Evolutionary conservation across 2,797 vertebrate species (phyloP).

Genomic region (Babyrousa celebensis): DNA sequence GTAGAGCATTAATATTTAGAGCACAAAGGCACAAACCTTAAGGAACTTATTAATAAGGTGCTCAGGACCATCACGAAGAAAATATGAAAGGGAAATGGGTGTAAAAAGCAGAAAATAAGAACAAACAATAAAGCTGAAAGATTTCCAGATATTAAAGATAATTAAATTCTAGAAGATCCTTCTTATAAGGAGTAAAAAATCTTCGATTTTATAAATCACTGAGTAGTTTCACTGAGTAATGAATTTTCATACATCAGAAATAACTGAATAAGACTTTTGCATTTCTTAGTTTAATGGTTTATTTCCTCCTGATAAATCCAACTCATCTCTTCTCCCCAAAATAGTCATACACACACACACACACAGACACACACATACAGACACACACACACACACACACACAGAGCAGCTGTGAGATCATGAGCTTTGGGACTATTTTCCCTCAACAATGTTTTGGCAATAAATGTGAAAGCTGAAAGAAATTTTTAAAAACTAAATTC

Average conservation of each 20-base stretch:
- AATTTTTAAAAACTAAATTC: constrained; percentile 54
- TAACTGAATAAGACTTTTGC: background rate
- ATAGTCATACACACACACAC: background rate
- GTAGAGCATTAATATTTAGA: background rate
- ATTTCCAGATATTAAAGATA: constrained; percentile 46
- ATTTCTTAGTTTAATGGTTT: constrained; percentile 38
- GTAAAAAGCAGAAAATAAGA: background rate
- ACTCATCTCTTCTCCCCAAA: background rate
- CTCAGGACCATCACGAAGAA: constrained; percentile 1
- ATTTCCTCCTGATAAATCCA: background rate
- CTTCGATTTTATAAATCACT: constrained; percentile 13
- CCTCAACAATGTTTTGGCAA: background rate
- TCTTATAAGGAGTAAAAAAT: background rate
- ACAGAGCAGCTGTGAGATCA: background rate
- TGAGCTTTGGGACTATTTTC: background rate
- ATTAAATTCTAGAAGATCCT: constrained; percentile 27
- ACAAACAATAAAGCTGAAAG: background rate
- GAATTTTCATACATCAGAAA: constrained; percentile 22
- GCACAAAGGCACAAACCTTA: constrained; percentile 33
- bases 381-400: background rate
- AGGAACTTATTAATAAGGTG: constrained; percentile 6
- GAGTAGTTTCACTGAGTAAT: background rate
- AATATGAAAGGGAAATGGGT: constrained; percentile 26
- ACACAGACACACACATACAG: background rate
- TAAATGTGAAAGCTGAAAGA: constrained; percentile 17